These are phyloP conservation scores for Diacarnus erythraeanus DNA, from an alignment of 37 sponge, comb jelly and placozoan genomes.

Conservation along the genomic window DNA sequence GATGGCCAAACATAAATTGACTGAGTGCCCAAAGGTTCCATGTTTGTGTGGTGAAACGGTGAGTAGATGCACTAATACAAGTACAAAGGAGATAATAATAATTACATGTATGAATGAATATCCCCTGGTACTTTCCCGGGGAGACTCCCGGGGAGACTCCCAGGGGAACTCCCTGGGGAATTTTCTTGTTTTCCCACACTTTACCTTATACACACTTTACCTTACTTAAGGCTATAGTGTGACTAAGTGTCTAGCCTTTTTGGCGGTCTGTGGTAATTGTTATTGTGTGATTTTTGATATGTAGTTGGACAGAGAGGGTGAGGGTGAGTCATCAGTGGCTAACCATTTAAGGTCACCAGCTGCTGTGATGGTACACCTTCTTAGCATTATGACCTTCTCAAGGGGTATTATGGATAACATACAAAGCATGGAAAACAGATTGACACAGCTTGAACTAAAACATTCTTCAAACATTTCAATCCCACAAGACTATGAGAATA, in stretches of 20 bases:
- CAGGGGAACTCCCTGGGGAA: neutral
- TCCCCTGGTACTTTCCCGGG: slow-evolving; percentile 29
- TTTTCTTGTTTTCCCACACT: neutral
- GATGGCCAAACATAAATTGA: slow-evolving; percentile 10
- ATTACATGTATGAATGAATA: neutral
- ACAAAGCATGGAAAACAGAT: slow-evolving; percentile 6
- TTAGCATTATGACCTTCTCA: slow-evolving; percentile 3
- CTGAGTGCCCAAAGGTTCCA: slow-evolving; percentile 1
- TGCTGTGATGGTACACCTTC: neutral
- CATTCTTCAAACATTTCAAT: neutral
- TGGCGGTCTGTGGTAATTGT: no score
- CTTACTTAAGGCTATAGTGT: no score
- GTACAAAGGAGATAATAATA: no score
- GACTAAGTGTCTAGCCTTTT: no score
- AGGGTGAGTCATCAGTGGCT: neutral
- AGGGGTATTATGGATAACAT: neutral
- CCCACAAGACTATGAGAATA: neutral
- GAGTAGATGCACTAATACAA: no score
- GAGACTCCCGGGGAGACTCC: neutral
- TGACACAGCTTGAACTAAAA: neutral
- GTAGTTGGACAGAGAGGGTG: neutral
- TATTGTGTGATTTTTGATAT: neutral
- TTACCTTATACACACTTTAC: no score
- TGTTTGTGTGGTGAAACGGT: slow-evolving; percentile 32
- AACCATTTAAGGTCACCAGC: neutral